Evolutionary conservation across 2,113 vertebrate genomes (phyloP).

Genomic region (Takifugu bimaculatus): DNA sequence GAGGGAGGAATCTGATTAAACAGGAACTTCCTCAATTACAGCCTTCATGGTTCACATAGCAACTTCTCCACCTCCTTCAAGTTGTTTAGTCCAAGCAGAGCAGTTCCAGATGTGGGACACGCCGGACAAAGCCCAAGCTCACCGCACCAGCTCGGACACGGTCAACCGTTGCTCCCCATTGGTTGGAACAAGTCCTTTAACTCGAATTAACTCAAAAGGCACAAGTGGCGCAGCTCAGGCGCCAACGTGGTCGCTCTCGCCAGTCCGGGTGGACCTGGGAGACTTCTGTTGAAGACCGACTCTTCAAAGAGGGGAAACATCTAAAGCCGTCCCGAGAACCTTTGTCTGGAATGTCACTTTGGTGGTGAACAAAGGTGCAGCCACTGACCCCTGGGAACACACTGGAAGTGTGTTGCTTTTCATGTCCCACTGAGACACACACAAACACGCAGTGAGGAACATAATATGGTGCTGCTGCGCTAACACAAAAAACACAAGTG

Average conservation of each 20-base stretch:
- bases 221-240: no score
- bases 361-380: not conserved
- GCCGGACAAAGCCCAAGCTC: slow-evolving; percentile 28
- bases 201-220: no score
- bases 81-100: slow-evolving; percentile 45
- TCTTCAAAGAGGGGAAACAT: no score
- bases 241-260: no score
- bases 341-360: no score
- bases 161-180: no score
- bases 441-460: slow-evolving; percentile 33
- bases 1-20: slow-evolving; percentile 60
- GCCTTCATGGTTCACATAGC: slow-evolving; percentile 54
- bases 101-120: slow-evolving; percentile 63
- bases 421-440: slow-evolving; percentile 29
- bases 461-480: slow-evolving; percentile 36
- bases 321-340: no score
- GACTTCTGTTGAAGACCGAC: no score
- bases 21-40: slow-evolving; percentile 64
- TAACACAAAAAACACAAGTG: not conserved
- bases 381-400: not conserved
- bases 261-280: no score
- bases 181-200: no score
- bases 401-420: slow-evolving; percentile 10
- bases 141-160: slow-evolving; percentile 36
- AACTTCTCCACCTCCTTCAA: slow-evolving; percentile 33